phyloP scores from a whole-genome alignment of 2,797 vertebrate genomes.

The Dipus sagitta region DNA sequence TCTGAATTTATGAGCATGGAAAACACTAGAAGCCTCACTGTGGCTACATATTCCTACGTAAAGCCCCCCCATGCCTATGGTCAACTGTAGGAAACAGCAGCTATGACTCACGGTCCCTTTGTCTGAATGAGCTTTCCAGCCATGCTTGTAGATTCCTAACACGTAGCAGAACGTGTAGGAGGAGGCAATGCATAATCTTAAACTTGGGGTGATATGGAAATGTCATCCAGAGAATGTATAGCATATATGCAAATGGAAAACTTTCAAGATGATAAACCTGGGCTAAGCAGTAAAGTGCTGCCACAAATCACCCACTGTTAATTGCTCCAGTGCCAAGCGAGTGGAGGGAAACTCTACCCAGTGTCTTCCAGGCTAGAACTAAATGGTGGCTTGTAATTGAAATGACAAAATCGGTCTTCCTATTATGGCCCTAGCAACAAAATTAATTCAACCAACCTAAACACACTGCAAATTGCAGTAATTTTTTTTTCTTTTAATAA shows the following conservation, averaged over 20 bases:
- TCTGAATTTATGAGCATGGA: conserved; percentile 6
- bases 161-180: conserved; percentile 52
- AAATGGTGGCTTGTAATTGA: conserved; percentile 76
- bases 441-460: conserved; percentile 75
- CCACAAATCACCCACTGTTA: conserved; percentile 81
- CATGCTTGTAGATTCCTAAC: conserved; percentile 63
- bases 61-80: not conserved
- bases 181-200: conserved; percentile 66
- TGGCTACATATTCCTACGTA: not conserved
- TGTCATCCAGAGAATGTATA: conserved; percentile 76
- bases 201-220: conserved; percentile 68
- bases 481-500: conserved; percentile 68
- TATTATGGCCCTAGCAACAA: conserved; percentile 59
- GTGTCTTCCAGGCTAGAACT: conserved; percentile 60
- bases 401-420: conserved; percentile 80
- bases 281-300: conserved; percentile 64
- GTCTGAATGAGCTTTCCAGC: conserved; percentile 2
- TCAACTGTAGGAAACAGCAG: not conserved
- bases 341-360: conserved; percentile 51
- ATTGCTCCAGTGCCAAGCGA: conserved; percentile 70
- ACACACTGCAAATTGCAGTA: conserved; percentile 58
- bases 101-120: not conserved
- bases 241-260: conserved; percentile 82
- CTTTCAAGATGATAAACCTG: conserved; percentile 83
- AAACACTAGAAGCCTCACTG: not conserved